These are phyloP conservation scores for Strigops habroptila DNA, from an alignment of 2,113 vertebrate species.

Conservation along the genomic window DNA sequence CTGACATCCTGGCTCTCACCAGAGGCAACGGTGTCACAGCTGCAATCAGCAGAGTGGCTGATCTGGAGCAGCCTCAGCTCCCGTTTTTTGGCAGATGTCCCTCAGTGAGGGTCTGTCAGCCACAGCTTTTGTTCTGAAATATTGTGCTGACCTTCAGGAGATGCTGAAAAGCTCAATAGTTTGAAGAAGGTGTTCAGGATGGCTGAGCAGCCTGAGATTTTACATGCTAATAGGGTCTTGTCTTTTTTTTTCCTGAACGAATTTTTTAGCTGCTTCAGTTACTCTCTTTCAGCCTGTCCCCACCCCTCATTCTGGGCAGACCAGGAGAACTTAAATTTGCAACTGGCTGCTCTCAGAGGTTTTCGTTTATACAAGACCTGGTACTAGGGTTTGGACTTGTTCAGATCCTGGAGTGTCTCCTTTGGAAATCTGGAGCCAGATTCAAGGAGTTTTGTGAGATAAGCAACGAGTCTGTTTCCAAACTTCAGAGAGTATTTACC, in stretches of 20 bases:
- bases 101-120: not conserved
- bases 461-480: constrained; percentile 31
- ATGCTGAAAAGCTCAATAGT: not conserved
- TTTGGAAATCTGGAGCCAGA: constrained; percentile 4
- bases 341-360: not conserved
- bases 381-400: not conserved
- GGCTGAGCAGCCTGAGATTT: not conserved
- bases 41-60: constrained; percentile 49
- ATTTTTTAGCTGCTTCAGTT: not conserved
- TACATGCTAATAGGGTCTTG: not conserved
- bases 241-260: not conserved
- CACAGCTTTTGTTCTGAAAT: constrained; percentile 28
- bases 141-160: constrained; percentile 40
- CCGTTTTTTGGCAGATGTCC: constrained; percentile 34
- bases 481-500: constrained; percentile 19
- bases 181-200: not conserved
- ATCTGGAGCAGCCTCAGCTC: constrained; percentile 8
- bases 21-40: constrained; percentile 47
- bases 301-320: not conserved
- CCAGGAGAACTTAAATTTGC: not conserved
- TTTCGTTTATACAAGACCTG: not conserved
- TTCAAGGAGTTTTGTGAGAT: constrained; percentile 6
- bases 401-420: not conserved
- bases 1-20: constrained; percentile 36
- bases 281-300: not conserved